phyloP scores from a whole-genome alignment of 2,113 vertebrate species.

The Sinosuthora webbiana region DNA sequence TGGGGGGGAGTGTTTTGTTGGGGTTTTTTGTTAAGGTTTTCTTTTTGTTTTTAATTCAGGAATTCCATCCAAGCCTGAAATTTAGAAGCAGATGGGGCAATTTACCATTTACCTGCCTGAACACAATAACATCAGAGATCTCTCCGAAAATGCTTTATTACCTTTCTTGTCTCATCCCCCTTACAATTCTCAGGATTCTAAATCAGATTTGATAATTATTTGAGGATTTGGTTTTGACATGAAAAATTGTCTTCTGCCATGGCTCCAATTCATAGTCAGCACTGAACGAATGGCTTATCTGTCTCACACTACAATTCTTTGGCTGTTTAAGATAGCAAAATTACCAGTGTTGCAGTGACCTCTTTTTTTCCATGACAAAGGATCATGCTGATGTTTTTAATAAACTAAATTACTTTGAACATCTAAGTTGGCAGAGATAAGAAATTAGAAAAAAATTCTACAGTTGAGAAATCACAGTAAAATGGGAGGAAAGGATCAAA shows the following conservation, averaged over 20 bases:
- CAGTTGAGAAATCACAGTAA: neutral
- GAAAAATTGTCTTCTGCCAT: neutral
- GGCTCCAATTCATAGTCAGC: neutral
- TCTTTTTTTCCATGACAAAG: neutral
- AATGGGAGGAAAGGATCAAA: neutral
- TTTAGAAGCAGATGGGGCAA: neutral
- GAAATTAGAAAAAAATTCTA: neutral
- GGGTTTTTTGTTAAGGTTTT: neutral
- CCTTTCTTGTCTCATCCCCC: neutral
- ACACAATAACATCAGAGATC: neutral
- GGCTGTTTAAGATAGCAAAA: neutral
- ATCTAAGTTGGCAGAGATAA: neutral
- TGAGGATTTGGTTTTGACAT: neutral
- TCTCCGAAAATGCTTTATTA: neutral
- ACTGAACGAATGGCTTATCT: neutral
- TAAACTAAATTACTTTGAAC: neutral
- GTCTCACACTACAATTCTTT: neutral
- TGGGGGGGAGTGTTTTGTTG: neutral
- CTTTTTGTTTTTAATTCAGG: neutral
- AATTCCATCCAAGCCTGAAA: neutral
- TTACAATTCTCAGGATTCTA: neutral
- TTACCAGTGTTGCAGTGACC: neutral
- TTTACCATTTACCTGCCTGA: neutral
- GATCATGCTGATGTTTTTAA: neutral
- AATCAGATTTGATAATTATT: neutral